These are phyloP conservation scores for Xiphophorus birchmanni DNA, from an alignment of 2,797 vertebrate genomes.

Conservation along the genomic window DNA sequence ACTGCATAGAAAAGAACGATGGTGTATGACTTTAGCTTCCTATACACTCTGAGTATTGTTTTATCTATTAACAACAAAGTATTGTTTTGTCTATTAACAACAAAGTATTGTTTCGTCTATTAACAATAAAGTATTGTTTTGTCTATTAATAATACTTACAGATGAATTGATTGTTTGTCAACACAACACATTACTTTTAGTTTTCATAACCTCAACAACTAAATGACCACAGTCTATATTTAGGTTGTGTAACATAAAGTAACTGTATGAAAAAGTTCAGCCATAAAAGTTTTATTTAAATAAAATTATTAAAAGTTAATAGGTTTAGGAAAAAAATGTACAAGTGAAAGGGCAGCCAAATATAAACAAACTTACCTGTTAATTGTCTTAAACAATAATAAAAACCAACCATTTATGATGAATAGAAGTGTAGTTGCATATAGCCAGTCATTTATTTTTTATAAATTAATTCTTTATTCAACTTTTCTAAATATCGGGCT, in stretches of 20 bases:
- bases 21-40: neutral
- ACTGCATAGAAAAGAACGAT: neutral
- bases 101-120: no score
- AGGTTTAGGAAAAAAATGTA: neutral
- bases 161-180: neutral
- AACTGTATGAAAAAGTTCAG: neutral
- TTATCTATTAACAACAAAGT: neutral
- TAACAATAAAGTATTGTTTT: no score
- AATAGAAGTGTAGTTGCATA: neutral
- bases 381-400: neutral
- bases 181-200: neutral
- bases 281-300: neutral
- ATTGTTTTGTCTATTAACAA: no score
- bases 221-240: neutral
- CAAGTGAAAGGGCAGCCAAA: neutral
- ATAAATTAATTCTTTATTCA: no score
- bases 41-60: neutral
- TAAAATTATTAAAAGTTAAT: neutral
- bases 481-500: neutral
- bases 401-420: neutral
- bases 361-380: neutral
- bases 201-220: neutral
- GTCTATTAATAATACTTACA: neutral
- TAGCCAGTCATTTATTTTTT: no score
- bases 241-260: neutral